A percentile compares a stretch with the other conserved stretches of the same genome.
Evolutionary conservation across 2,888 invertebrate genomes (phyloP).

Genomic region (Thereva unica): DNA sequence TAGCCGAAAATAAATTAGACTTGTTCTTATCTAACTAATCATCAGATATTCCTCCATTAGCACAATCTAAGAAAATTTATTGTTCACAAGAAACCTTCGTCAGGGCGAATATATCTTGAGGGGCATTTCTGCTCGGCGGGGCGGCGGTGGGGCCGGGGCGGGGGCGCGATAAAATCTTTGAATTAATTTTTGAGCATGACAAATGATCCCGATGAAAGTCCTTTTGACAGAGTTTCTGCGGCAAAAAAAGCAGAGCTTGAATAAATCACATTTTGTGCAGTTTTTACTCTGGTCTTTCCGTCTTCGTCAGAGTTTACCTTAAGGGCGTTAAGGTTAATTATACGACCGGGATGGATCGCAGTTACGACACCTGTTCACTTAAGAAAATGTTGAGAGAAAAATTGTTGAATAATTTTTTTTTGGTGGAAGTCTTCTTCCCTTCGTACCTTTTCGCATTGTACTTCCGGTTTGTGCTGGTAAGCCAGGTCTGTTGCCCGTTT

Average conservation of each 20-base stretch:
- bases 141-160: constrained; percentile 2
- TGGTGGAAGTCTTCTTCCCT: too few relatives aligned
- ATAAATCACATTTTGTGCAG: constrained; percentile 28
- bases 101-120: constrained; percentile 16
- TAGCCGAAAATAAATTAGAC: constrained; percentile 27
- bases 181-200: constrained; percentile 41
- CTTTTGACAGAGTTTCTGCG: constrained; percentile 32
- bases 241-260: not conserved
- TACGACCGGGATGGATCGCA: too few relatives aligned
- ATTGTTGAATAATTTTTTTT: too few relatives aligned
- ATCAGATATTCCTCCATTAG: constrained; percentile 38
- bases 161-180: constrained; percentile 37
- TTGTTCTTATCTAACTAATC: constrained; percentile 19
- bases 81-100: constrained; percentile 18
- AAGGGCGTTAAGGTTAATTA: too few relatives aligned
- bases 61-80: constrained; percentile 38
- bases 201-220: constrained; percentile 40
- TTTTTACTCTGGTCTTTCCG: constrained; percentile 1
- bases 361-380: too few relatives aligned
- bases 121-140: constrained; percentile 10
- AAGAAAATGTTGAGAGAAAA: too few relatives aligned
- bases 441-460: too few relatives aligned
- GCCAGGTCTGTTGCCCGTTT: too few relatives aligned
- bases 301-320: not conserved
- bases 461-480: too few relatives aligned